phyloP scores from a whole-genome alignment of 64 coral and sea anemone species.

The Acropora tenuis region DNA sequence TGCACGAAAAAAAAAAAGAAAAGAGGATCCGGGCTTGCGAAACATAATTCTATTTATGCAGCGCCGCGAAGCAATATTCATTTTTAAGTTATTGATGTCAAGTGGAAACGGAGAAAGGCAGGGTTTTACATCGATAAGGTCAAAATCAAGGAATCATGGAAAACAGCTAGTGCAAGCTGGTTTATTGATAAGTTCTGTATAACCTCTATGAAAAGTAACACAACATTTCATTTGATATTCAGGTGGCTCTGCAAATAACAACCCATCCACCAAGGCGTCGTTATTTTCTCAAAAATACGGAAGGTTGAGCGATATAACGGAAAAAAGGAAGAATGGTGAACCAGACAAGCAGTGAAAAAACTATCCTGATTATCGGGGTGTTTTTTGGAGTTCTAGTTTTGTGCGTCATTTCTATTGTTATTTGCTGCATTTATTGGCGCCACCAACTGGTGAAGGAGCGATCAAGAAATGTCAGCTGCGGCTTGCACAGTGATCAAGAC shows the following conservation, averaged over 20 bases:
- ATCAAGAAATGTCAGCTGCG: neutral
- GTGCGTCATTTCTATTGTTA: constrained; percentile 37
- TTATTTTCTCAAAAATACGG: neutral
- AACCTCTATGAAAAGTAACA: no score
- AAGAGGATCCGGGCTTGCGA: no score
- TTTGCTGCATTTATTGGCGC: constrained; percentile 72
- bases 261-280: neutral
- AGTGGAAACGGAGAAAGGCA: no score
- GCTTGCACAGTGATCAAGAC: neutral
- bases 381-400: constrained; percentile 72
- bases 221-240: no score
- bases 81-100: no score
- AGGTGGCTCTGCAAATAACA: neutral
- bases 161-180: no score
- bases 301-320: neutral
- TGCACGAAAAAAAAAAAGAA: no score
- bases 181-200: no score
- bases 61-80: no score
- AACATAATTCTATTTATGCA: no score
- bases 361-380: constrained; percentile 72
- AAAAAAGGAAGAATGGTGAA: constrained; percentile 6
- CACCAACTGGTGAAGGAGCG: constrained; percentile 28
- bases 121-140: no score
- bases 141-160: no score
- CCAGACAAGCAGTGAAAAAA: constrained; percentile 8